Base-by-base conservation (phyloP, 2,113 vertebrate species). In the Chamaea fasciata region DNA sequence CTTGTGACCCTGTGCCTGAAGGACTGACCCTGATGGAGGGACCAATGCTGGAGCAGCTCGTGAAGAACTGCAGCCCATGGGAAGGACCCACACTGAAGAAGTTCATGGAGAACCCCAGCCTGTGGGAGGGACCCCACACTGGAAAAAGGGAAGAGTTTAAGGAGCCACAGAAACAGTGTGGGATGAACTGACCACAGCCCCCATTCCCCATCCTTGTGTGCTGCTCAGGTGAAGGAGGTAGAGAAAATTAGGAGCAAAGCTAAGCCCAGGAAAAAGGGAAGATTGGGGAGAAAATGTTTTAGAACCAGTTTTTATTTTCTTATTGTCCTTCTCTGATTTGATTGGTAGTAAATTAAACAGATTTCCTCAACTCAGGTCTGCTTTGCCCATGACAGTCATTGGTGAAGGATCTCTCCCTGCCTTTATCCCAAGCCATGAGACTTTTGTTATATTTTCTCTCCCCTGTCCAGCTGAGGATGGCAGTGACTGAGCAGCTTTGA, bases 111-210 rank as follows among this genome's bases (percentile, higher is more conserved):
- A 52, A 62, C 27, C 37, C 57, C 30, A 65, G 30, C 19, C 31
- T 23, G 6, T 27, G 42, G 33, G 11, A 85, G 19, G 24, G 42
- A 74, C 5, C 3, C 42, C 53, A 15, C 2, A 4, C 10, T 19
- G 50, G 50, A 33, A 13, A 62, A 76, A 35, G 15, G 7, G 39
- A 56, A 62, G 53, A 56, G 23, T 50, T 39, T 37, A 39, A 67
- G 42, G 21, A n/a, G 30, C 16, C 4, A 27, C 19, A 70, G 39
- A 64, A 35, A 65, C 30, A 82, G 23, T 0, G 0, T 10, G 13
- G 18, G 30, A 64, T 19, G 16, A 81, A 53, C 16, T 42, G 63
- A 69, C 12, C 33, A 26, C 22, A 59, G 31, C 2, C 9, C n/a
- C 11, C 6, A 9, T 35, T 73, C 41, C 35, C 5, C 11, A 7